Evolutionary conservation across 92 coral and sea anemone species (phyloP).

Genomic region (Ricordea florida): DNA sequence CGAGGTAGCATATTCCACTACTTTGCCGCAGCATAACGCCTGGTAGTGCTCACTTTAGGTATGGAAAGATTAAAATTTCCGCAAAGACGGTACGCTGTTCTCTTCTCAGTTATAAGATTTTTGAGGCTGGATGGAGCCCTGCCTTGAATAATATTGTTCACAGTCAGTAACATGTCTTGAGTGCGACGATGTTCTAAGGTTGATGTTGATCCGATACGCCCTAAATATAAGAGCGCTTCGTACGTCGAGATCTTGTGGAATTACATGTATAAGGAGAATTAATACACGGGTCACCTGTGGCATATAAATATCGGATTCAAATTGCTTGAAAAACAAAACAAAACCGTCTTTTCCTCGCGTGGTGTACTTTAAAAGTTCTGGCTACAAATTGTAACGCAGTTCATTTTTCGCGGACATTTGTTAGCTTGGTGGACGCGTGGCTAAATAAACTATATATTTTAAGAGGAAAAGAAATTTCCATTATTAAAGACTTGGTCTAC

Average conservation of each 20-base stretch:
- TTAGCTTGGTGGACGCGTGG: too few species aligned
- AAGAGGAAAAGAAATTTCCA: too few species aligned
- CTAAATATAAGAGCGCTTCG: background rate
- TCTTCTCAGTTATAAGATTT: background rate
- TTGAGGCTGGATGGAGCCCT: background rate
- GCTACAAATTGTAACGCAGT: too few species aligned
- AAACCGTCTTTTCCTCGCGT: too few species aligned
- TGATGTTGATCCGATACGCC: background rate
- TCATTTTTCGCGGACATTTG: too few species aligned
- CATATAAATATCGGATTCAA: too few species aligned
- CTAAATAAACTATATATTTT: too few species aligned
- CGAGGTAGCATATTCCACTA: background rate
- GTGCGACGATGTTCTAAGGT: slow-evolving; percentile 23
- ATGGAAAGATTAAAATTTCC: background rate
- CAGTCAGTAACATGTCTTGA: slow-evolving; percentile 16
- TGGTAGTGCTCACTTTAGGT: slow-evolving; percentile 9
- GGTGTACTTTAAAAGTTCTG: too few species aligned
- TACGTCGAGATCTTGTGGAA: background rate
- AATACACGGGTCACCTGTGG: too few species aligned
- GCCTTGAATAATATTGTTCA: background rate
- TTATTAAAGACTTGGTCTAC: too few species aligned
- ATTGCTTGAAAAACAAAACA: too few species aligned
- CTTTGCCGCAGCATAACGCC: slow-evolving; percentile 6
- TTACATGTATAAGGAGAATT: background rate
- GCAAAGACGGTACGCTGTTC: background rate